phyloP scores from a whole-genome alignment of 2,113 vertebrate species.

The Thomomys bottae region DNA sequence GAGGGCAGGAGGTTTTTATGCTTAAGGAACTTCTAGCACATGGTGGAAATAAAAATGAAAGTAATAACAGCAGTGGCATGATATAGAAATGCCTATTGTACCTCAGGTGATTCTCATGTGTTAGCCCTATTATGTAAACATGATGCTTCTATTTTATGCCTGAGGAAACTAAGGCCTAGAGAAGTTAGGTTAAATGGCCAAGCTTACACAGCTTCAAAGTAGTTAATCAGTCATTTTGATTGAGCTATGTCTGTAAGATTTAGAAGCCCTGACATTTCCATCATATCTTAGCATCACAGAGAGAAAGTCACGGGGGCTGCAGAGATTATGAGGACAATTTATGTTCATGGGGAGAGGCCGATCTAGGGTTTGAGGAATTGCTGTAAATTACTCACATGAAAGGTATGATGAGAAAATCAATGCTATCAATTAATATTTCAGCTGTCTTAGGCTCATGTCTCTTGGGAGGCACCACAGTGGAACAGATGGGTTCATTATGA shows the following conservation, averaged over 20 bases:
- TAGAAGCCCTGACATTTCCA: neutral
- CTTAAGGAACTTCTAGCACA: neutral
- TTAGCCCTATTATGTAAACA: neutral
- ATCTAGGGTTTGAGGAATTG: neutral
- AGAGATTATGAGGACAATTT: neutral
- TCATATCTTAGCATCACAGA: neutral
- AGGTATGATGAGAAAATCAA: neutral
- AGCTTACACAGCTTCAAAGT: neutral
- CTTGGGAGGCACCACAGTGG: neutral
- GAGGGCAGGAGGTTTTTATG: neutral
- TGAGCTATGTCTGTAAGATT: neutral
- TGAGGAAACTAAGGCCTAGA: conserved; percentile 2
- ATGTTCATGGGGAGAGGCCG: neutral
- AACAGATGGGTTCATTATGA: neutral
- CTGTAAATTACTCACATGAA: neutral
- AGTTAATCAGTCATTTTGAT: neutral
- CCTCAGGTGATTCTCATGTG: neutral
- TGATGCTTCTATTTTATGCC: neutral
- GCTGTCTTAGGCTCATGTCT: neutral
- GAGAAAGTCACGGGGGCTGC: neutral
- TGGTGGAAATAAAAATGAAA: neutral
- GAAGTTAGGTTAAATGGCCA: neutral
- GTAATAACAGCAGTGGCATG: neutral
- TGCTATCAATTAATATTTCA: neutral
- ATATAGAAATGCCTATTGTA: neutral